Base-by-base conservation (phyloP, 2,113 vertebrate species). In the Silurus glanis region DNA sequence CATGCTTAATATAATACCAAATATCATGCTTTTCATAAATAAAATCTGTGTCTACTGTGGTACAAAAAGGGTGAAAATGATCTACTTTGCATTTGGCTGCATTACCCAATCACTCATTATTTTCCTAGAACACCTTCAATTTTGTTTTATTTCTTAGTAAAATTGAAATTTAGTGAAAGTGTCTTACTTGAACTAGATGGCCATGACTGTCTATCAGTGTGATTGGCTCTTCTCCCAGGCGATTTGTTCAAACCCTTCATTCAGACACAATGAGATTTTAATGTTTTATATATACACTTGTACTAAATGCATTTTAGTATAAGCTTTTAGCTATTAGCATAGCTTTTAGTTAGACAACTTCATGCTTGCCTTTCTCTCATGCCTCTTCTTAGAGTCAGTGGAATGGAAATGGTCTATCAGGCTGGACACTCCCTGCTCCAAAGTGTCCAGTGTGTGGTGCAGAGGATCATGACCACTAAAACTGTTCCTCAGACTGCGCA, bases 381-480 rank as follows among this genome's bases (percentile, higher is more conserved):
- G 96, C 90, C 95, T 96, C 88, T 93, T 96, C 78, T 97, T 97
- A 1, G 90, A 90, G 85, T 98, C 97, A 91, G 94, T 0, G 53
- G 87, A 88, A 61, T 96, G 95, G 85, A 99, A 91, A 49, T 96
- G 95, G 86, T 98, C 98, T 95, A 99, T 96, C 71, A 99, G 94
- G 88, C 96, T 98, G 86, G 96, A 87, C 91, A 99, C 95, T 1
- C 97, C 97, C 94, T 99, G 97, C 91, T 99, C 98, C 93, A 99
- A 84, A 84, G 97, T 98, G 95, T 99, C 98, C 14, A 99, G 95
- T 25, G 97, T 99, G 94, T 99, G 98, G 90, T 99, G 98, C 89
- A 99, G 98, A 0, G 97, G 98, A 81, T 99, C 98, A 0, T 99
- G 98, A 37, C 97, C 97, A 0, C 97, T 97, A 90, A 99, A 99